A percentile compares a stretch with the other conserved stretches of the same genome.
Conservation (phyloP, 1,140 invertebrate species). For the Zaprionus ornatus region DNA sequence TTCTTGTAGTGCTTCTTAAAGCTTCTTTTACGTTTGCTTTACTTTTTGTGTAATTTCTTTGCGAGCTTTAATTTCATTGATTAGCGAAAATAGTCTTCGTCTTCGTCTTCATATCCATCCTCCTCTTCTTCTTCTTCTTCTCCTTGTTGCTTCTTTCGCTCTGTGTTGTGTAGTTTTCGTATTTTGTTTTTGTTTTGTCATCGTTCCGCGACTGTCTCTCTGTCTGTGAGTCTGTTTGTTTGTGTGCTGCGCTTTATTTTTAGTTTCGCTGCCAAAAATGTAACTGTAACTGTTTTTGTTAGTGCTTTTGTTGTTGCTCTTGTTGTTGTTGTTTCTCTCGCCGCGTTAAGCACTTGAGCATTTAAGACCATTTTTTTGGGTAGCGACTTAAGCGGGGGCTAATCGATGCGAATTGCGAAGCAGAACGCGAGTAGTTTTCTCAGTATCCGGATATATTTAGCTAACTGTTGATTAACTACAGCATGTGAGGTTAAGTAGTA, state of each 20-base stretch:
- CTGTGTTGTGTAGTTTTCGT: conserved; percentile 34
- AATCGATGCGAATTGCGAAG: conserved; percentile 33
- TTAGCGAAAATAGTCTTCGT: conserved; percentile 68
- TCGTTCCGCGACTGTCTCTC: conserved; percentile 41
- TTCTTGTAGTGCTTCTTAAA: conserved; percentile 47
- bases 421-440: not conserved
- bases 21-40: conserved; percentile 33
- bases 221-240: conserved; percentile 34
- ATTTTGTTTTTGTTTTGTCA: conserved; percentile 68
- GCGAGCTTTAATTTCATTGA: conserved; percentile 79
- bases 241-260: conserved; percentile 45
- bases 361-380: conserved; percentile 32
- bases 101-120: conserved; percentile 10
- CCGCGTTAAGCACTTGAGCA: conserved; percentile 33
- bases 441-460: not conserved
- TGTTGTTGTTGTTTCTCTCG: conserved; percentile 26
- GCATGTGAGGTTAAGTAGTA: not conserved
- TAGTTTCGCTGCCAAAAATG: conserved; percentile 52
- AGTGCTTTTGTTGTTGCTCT: not conserved
- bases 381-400: conserved; percentile 22
- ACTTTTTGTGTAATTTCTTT: conserved; percentile 45
- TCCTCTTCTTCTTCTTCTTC: conserved; percentile 8
- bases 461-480: conserved; percentile 7
- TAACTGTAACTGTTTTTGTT: conserved; percentile 31
- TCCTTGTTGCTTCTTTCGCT: conserved; percentile 20